phyloP scores from a whole-genome alignment of 2,888 invertebrate genomes.

The Pteria penguin region DNA sequence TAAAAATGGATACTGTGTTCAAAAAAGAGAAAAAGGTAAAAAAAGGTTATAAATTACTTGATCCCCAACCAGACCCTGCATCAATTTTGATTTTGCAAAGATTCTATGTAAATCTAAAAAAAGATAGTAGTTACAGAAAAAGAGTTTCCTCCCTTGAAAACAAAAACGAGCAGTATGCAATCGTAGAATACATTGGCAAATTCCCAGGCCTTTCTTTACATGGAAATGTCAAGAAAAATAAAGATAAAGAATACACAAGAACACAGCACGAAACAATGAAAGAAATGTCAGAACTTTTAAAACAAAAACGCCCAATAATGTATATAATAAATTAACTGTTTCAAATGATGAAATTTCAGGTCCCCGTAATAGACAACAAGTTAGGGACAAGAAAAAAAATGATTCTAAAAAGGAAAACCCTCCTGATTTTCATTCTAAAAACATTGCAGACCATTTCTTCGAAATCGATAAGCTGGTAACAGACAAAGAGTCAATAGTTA shows the following conservation, averaged over 20 bases:
- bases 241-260: background rate
- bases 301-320: background rate
- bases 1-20: background rate
- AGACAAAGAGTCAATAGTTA: background rate
- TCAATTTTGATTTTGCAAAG: background rate
- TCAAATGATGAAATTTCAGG: background rate
- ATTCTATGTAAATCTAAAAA: background rate
- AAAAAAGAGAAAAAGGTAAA: background rate
- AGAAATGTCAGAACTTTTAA: background rate
- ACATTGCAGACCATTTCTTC: slow-evolving; percentile 9
- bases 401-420: background rate
- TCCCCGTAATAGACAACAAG: background rate
- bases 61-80: background rate
- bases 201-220: slow-evolving; percentile 1
- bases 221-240: slow-evolving; percentile 1
- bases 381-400: slow-evolving; percentile 7
- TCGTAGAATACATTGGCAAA: background rate
- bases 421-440: background rate
- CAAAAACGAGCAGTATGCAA: background rate
- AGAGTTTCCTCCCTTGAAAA: background rate
- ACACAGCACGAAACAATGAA: background rate
- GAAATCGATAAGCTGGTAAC: slow-evolving; percentile 22
- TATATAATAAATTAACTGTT: background rate
- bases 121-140: background rate
- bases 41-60: background rate